Conservation (phyloP, 2,113 vertebrate species). For the Triplophysa tibetana region DNA sequence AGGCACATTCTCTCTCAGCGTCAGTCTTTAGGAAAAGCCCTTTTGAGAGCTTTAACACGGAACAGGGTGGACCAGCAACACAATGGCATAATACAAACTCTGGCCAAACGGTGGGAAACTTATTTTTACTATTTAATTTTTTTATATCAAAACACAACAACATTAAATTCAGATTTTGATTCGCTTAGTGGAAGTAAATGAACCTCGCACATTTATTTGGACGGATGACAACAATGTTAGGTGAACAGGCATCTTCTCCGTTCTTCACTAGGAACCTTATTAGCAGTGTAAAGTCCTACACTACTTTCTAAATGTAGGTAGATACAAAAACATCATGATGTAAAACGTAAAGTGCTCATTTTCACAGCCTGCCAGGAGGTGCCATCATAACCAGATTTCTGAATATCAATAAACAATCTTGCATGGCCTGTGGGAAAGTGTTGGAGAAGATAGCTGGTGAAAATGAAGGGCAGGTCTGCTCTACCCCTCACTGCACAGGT, state of each 20-base stretch:
- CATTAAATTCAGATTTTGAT: too few relatives aligned
- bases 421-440: slow-evolving; percentile 73
- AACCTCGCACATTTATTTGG: too few relatives aligned
- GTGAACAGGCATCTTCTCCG: too few relatives aligned
- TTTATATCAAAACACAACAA: too few relatives aligned
- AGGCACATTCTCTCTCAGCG: slow-evolving; percentile 77
- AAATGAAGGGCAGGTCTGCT: slow-evolving; percentile 61
- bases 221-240: too few relatives aligned
- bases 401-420: slow-evolving; percentile 57
- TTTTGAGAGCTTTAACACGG: slow-evolving; percentile 53
- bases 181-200: too few relatives aligned
- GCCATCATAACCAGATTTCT: slow-evolving; percentile 56
- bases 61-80: slow-evolving; percentile 29
- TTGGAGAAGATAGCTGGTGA: slow-evolving; percentile 30
- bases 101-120: slow-evolving; percentile 68
- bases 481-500: slow-evolving; percentile 76
- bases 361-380: slow-evolving; percentile 60
- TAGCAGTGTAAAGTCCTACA: too few relatives aligned
- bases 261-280: too few relatives aligned
- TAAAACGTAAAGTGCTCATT: background rate
- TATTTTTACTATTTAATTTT: too few relatives aligned
- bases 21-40: slow-evolving; percentile 42
- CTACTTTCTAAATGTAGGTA: background rate
- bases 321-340: background rate
- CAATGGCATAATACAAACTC: slow-evolving; percentile 55